phyloP scores from a whole-genome alignment of 1,140 invertebrate genomes.

The Mesaphorura yosii region DNA sequence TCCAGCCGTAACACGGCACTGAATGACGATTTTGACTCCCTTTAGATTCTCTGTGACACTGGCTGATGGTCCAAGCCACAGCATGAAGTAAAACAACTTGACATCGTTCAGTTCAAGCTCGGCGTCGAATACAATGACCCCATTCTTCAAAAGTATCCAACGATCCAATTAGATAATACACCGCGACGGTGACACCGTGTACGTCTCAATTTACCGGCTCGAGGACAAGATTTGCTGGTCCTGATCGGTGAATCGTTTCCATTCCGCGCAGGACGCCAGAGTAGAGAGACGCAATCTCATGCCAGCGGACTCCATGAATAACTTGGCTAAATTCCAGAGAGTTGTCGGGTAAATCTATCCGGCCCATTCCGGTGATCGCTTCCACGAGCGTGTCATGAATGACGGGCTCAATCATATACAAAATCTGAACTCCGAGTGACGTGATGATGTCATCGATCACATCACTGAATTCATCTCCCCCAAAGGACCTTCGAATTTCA shows the following conservation, averaged over 20 bases:
- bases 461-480: slow-evolving; percentile 13
- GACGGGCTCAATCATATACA: slow-evolving; percentile 1
- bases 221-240: slow-evolving; percentile 11
- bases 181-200: background rate
- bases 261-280: slow-evolving; percentile 8
- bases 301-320: slow-evolving; percentile 14
- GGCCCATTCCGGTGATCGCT: background rate
- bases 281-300: slow-evolving; percentile 8
- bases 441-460: slow-evolving; percentile 10
- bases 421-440: slow-evolving; percentile 2
- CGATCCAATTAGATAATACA: background rate
- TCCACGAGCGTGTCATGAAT: slow-evolving; percentile 5
- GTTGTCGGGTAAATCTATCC: slow-evolving; percentile 4
- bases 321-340: slow-evolving; percentile 3
- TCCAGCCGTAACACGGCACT: slow-evolving; percentile 1
- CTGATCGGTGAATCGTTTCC: slow-evolving; percentile 16
- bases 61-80: slow-evolving; percentile 17
- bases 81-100: slow-evolving; percentile 6
- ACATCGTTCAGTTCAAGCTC: slow-evolving; percentile 14
- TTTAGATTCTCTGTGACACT: slow-evolving; percentile 10
- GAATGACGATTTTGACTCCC: slow-evolving; percentile 2
- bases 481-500: slow-evolving; percentile 14
- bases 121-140: slow-evolving; percentile 15
- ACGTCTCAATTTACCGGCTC: background rate
- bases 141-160: slow-evolving; percentile 7